Evolutionary conservation across 2,113 vertebrate genomes (phyloP), one percentile per base, ranked within the genome.

Genomic region (Andinoacara biseriatus): DNA sequence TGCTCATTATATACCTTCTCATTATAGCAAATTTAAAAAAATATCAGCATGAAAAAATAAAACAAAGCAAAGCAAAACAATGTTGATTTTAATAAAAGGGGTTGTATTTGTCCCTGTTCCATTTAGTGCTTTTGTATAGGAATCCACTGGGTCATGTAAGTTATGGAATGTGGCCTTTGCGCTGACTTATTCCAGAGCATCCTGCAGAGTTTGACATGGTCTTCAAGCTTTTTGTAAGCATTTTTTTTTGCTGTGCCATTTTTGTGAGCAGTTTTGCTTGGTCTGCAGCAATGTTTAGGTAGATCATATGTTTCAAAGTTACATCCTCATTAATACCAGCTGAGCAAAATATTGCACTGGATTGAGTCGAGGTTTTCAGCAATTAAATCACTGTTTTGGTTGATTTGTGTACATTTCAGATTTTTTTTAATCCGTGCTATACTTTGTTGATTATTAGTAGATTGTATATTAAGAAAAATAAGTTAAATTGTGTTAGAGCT

Each of bases 341-440:
- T 46, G 38, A 67, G 40, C 22, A 46, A 46, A 67, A 46, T 46
- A 67, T 67, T 67, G 38, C 22, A 7, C 63, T 67, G 17, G 14
- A 18, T 43, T 3, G 7, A 67, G 17, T 67, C 3, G 9, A 49
- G 46, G 46, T 29, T 67, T 67, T 67, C 40, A 29, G 1, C 15
- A 46, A 49, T 2, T 20, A 49, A 69, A 29, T 49, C 24, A 29
- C 65, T 49, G 15, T 49, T 69, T 43, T 69, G 24, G 5, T 24
- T 13, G 24, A 69, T 49, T 24, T 49, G 14, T 69, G 11, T 29
- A 49, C 24, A 29, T 49, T 69, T 69, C 20, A 49, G 40, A 18
- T 29, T 49, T 6, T 0, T 0, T 26, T 24, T 11, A 49, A 18
- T 69, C 24, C 0, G 11, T 22, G 33, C 3, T 24, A 58, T 58